Conservation (phyloP, 2,888 invertebrate genomes). For the Meandrusa payeni region DNA sequence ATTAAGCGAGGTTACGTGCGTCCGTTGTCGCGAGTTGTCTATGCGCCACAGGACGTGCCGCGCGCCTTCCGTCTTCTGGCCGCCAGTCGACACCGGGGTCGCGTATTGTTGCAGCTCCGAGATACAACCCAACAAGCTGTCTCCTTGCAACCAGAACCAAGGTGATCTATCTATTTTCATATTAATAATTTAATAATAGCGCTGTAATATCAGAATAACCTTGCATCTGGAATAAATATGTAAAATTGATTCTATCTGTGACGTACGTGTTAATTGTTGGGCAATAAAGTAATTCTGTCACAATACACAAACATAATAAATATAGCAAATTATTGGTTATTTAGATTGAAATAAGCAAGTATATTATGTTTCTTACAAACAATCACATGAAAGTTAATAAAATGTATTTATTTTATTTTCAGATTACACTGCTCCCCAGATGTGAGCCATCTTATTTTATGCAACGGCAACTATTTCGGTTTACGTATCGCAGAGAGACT, state of each 20-base stretch:
- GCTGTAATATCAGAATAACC: too few species aligned
- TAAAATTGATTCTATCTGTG: too few species aligned
- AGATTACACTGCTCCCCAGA: conserved; percentile 39
- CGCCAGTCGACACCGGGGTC: conserved; percentile 46
- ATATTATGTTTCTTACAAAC: too few species aligned
- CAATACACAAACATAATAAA: too few species aligned
- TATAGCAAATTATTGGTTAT: too few species aligned
- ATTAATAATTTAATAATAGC: too few species aligned
- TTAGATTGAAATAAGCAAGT: too few species aligned
- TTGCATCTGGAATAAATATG: too few species aligned
- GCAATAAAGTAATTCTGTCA: too few species aligned
- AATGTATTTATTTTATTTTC: conserved; percentile 24
- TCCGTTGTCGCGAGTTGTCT: conserved; percentile 48
- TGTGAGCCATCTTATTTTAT: conserved; percentile 39
- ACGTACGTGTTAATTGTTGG: too few species aligned
- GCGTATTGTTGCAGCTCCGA: conserved; percentile 42
- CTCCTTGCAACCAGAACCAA: background rate
- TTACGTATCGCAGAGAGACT: conserved; percentile 42
- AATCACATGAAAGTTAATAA: too few species aligned
- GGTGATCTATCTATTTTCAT: conserved; percentile 5
- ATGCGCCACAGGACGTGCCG: conserved; percentile 36
- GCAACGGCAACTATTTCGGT: conserved; percentile 38
- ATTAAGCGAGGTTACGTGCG: conserved; percentile 50
- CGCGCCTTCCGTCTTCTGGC: conserved; percentile 50
- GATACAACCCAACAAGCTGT: conserved; percentile 23